phyloP scores from a whole-genome alignment of 2,113 vertebrate genomes.

The Nipponia nippon region DNA sequence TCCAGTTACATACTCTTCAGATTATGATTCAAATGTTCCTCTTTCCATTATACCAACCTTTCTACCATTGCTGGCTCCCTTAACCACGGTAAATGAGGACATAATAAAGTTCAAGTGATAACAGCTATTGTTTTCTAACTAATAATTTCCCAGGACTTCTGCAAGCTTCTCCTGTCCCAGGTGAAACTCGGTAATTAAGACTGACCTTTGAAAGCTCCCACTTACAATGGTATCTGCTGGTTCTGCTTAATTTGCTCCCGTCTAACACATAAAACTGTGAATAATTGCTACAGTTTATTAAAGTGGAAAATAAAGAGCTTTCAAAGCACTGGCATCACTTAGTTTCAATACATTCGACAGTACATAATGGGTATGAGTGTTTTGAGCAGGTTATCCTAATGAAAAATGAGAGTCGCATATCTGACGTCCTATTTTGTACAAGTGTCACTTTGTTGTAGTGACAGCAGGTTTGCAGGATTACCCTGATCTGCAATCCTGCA shows the following conservation, averaged over 20 bases:
- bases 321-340: background rate
- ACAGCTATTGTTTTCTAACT: background rate
- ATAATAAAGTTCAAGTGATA: background rate
- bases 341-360: background rate
- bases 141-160: slow-evolving; percentile 15
- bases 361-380: background rate
- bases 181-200: slow-evolving; percentile 24
- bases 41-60: background rate
- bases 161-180: background rate
- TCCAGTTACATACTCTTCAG: background rate
- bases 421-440: background rate
- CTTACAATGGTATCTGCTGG: background rate
- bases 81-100: background rate
- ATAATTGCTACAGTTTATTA: slow-evolving; percentile 42
- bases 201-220: slow-evolving; percentile 12
- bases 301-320: background rate
- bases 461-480: background rate
- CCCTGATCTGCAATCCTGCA: background rate
- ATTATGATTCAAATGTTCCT: background rate
- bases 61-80: background rate
- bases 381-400: slow-evolving; percentile 7
- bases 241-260: slow-evolving; percentile 16
- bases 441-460: background rate
- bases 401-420: background rate
- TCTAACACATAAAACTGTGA: background rate